Conservation (phyloP, 2,888 invertebrate genomes). For the Amiota mariae region DNA sequence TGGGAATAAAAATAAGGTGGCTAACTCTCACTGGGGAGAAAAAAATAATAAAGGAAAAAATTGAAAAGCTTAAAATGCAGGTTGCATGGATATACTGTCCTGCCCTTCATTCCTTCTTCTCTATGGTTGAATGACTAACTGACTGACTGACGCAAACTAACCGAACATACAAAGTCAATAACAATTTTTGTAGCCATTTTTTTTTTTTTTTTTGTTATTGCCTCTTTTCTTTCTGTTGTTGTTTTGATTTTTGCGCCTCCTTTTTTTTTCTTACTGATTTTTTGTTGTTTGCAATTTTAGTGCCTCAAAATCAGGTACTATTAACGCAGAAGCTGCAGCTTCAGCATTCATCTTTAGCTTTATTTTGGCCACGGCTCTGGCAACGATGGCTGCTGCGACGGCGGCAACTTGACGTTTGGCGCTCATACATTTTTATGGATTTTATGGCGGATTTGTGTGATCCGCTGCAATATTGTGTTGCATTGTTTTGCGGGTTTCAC, state of each 20-base stretch:
- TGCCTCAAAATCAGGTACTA: constrained; percentile 52
- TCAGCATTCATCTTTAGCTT: constrained; percentile 46
- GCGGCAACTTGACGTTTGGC: constrained; percentile 5
- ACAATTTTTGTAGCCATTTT: constrained; percentile 62
- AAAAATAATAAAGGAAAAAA: constrained; percentile 47
- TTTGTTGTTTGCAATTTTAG: constrained; percentile 23
- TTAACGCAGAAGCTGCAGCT: constrained; percentile 62
- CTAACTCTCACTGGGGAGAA: constrained; percentile 52
- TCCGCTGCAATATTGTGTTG: constrained; percentile 66
- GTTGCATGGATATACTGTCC: background rate
- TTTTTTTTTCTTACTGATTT: constrained; percentile 44
- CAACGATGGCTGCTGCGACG: constrained; percentile 28
- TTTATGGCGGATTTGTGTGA: constrained; percentile 71
- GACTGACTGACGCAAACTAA: background rate
- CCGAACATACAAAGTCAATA: constrained; percentile 50
- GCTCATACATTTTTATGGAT: constrained; percentile 39
- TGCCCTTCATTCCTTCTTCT: background rate
- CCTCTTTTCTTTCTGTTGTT: constrained; percentile 15
- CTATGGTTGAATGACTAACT: background rate
- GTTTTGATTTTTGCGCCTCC: constrained; percentile 7
- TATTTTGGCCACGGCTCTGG: constrained; percentile 46
- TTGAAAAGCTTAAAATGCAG: constrained; percentile 12
- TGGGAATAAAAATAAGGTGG: constrained; percentile 53
- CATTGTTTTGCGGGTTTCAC: constrained; percentile 55
- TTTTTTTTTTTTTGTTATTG: too few species aligned